Conservation (phyloP, 1,140 invertebrate species). For the Saccostrea glomerata region DNA sequence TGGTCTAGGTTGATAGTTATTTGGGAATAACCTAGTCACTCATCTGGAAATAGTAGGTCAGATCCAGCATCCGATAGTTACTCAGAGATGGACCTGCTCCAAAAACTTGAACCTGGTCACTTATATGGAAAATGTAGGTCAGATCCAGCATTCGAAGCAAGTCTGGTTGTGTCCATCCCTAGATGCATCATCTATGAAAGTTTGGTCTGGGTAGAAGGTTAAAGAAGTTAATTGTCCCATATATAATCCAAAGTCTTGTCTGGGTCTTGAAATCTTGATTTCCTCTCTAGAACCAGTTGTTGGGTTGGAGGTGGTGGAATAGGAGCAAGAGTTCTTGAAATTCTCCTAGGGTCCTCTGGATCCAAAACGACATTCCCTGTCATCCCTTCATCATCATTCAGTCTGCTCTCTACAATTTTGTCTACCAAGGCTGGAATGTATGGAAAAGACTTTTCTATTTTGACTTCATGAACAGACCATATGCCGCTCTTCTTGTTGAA, state of each 20-base stretch:
- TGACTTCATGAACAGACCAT: constrained; percentile 25
- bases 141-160: no score
- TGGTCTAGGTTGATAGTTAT: no score
- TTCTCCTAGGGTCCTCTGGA: constrained; percentile 42
- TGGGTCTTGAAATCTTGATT: no score
- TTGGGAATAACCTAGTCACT: no score
- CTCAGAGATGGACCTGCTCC: no score
- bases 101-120: no score
- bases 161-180: no score
- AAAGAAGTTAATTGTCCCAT: neutral
- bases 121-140: no score
- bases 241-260: neutral
- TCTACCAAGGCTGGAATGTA: constrained; percentile 31
- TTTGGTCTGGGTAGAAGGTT: no score
- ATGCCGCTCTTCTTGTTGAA: constrained; percentile 2
- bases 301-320: constrained; percentile 41
- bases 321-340: constrained; percentile 34
- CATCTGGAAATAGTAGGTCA: no score
- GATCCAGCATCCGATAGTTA: no score
- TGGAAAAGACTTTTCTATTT: neutral
- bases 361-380: neutral
- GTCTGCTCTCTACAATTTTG: neutral
- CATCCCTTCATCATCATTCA: constrained; percentile 43
- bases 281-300: constrained; percentile 29
- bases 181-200: no score